A percentile compares a stretch with the other conserved stretches of the same genome.
Conservation (phyloP, 2,113 vertebrate species). For the Gallinago undulata region DNA sequence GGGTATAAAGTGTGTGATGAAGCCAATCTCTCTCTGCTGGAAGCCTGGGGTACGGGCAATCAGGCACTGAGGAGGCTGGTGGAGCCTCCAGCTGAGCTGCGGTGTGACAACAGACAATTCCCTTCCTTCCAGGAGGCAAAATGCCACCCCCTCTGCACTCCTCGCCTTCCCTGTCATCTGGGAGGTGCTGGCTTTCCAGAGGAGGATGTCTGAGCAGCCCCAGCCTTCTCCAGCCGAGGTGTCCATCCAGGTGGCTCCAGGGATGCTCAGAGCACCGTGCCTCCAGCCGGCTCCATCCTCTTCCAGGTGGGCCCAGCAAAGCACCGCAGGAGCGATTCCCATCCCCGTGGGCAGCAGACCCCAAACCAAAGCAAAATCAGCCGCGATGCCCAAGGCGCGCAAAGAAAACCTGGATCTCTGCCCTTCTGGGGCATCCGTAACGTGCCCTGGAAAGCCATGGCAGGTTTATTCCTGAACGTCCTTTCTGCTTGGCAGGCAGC, state of each 20-base stretch:
- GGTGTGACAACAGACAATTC: neutral
- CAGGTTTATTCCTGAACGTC: neutral
- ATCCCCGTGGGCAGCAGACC: neutral
- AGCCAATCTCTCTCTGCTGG: neutral
- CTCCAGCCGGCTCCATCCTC: neutral
- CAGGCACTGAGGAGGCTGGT: neutral
- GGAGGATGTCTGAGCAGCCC: neutral
- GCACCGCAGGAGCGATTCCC: neutral
- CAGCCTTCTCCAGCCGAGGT: neutral
- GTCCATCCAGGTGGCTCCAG: neutral
- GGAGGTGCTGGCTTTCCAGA: neutral
- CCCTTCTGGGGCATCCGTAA: neutral
- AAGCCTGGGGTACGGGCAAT: neutral
- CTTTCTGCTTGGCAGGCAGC: neutral
- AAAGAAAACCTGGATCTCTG: neutral
- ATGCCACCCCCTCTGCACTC: neutral
- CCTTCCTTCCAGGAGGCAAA: neutral
- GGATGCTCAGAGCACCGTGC: neutral
- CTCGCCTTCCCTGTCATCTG: neutral
- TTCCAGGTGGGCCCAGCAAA: neutral
- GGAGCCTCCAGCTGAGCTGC: neutral
- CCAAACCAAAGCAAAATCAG: neutral
- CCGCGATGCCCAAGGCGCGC: no score
- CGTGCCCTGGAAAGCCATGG: accelerated
- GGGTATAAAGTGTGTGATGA: neutral